Percentiles rank a stretch among this genome's conserved stretches.
Evolutionary conservation across 2,888 invertebrate species (phyloP).

Genomic region (Drosophila crucigera): DNA sequence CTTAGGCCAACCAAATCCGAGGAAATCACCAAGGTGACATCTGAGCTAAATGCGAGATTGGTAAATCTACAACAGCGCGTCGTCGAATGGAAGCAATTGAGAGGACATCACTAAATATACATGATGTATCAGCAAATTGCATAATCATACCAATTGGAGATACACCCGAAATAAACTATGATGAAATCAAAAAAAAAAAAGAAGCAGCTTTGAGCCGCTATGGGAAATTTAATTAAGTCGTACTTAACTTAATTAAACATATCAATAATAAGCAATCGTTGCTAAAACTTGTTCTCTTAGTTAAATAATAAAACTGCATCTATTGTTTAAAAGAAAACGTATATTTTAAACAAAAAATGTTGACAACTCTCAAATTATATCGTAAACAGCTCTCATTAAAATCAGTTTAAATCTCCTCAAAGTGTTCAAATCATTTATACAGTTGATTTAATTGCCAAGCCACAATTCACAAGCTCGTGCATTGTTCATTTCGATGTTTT

Average conservation of each 20-base stretch:
- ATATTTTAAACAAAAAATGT: neutral
- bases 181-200: neutral
- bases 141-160: neutral
- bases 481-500: conserved; percentile 34
- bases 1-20: conserved; percentile 44
- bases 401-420: conserved; percentile 22
- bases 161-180: neutral
- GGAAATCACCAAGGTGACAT: conserved; percentile 38
- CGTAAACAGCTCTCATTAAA: neutral
- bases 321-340: neutral
- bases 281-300: neutral
- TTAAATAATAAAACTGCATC: neutral
- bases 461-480: conserved; percentile 22
- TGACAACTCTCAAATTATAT: neutral
- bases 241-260: neutral
- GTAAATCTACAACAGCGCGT: conserved; percentile 26
- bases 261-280: neutral
- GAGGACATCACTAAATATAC: neutral
- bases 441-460: conserved; percentile 39
- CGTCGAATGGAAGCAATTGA: conserved; percentile 47
- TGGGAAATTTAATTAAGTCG: neutral
- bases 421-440: conserved; percentile 33
- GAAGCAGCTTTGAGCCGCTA: no score
- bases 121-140: neutral
- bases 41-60: conserved; percentile 38